Evolutionary conservation across 2,888 invertebrate genomes (phyloP), one percentile per base, ranked within the genome.

Genomic region (Calephelis perditalis): DNA sequence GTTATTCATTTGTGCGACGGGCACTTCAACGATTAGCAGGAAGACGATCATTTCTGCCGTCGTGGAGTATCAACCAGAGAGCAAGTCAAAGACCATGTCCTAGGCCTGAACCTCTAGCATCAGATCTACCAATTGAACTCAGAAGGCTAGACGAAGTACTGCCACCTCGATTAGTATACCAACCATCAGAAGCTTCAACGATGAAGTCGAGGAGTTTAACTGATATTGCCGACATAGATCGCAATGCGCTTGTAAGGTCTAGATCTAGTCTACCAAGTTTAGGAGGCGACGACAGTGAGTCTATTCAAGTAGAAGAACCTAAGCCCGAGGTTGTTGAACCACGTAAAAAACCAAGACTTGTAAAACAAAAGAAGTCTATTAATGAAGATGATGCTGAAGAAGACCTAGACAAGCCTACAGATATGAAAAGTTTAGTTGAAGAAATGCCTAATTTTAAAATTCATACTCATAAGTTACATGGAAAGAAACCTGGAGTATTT

Each of bases 1-100:
- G 98, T 79, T 98, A 98, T 84, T 97, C 97, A 72, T 98, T 98
- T 79, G 97, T 98, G 6, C 92, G 97, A 56, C 92, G 96, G 73
- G 97, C 97, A 10, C 92, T 98, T 58, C 95, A 97, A 91, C 95
- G 96, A 86, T 84, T 97, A 58, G 96, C 97, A 5, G 95, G 96
- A 4, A 92, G 95, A 7, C 91, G 93, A 0, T 92, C 92, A 7
- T 96, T 97, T 76, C 88, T 96, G 11, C 96, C 96, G 57, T 95
- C 96, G 0, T 96, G 96, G 96, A 93, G 93, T 59, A 70, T 84
- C 45, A 76, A 77, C 11, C 73, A 77, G 7, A 73, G 89, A 60
- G 78, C 79, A 0, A 81, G 81, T 0, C 81, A 81, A 9, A 72
- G 88, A 59, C 78, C 82, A 0, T 82, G 95, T 93, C 77, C 95